phyloP scores from a whole-genome alignment of 2,888 invertebrate genomes.

The Pyrochroa serraticornis region DNA sequence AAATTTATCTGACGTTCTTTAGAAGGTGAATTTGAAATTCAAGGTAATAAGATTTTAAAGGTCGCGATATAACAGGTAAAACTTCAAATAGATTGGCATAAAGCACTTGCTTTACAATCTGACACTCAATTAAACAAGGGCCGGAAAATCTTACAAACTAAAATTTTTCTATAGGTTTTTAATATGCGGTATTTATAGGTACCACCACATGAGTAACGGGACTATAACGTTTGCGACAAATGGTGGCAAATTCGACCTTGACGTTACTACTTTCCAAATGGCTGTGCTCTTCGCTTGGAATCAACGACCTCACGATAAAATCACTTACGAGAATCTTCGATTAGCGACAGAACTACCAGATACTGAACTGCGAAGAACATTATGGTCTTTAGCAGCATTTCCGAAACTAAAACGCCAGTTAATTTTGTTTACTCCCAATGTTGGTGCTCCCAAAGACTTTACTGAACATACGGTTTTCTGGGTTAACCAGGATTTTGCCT shows the following conservation, averaged over 20 bases:
- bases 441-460: conserved; percentile 92
- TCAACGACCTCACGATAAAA: conserved; percentile 88
- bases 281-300: conserved; percentile 99
- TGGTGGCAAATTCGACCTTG: conserved; percentile 93
- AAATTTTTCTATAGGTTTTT: background rate
- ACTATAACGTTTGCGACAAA: conserved; percentile 94
- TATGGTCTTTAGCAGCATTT: conserved; percentile 95
- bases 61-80: background rate
- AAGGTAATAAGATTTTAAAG: background rate
- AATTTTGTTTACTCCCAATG: conserved; percentile 78
- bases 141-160: too few relatives aligned
- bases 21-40: background rate
- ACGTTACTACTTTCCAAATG: conserved; percentile 99
- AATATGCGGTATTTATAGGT: conserved; percentile 47
- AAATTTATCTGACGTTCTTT: background rate
- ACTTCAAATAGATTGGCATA: too few relatives aligned
- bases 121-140: too few relatives aligned
- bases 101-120: too few relatives aligned
- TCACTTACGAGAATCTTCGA: conserved; percentile 95
- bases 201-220: conserved; percentile 99
- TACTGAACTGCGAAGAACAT: conserved; percentile 89
- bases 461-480: conserved; percentile 91
- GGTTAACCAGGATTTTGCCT: conserved; percentile 96
- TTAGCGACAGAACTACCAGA: conserved; percentile 97
- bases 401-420: conserved; percentile 95